Conservation (phyloP, 1,140 invertebrate species). For the Eumaeus atala region DNA sequence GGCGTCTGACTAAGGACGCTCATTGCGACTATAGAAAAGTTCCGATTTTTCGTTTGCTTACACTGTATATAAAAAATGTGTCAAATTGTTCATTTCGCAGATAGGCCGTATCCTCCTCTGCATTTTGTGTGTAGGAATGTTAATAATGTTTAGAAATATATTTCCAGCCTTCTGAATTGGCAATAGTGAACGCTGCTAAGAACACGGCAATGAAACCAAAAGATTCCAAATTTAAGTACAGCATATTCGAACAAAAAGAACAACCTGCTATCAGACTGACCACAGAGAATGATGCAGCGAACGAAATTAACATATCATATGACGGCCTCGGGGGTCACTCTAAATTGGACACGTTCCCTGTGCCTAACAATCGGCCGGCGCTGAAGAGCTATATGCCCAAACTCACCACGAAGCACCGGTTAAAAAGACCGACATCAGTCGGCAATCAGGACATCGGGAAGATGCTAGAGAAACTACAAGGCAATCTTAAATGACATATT, state of each 20-base stretch:
- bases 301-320: slow-evolving; percentile 41
- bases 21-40: too few species aligned
- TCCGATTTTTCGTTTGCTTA: too few species aligned
- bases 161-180: slow-evolving; percentile 51
- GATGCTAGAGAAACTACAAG: slow-evolving; percentile 37
- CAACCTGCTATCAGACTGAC: slow-evolving; percentile 29
- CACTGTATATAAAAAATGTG: too few species aligned
- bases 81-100: too few species aligned
- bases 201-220: slow-evolving; percentile 23
- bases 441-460: slow-evolving; percentile 41
- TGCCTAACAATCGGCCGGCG: slow-evolving; percentile 27
- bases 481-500: slow-evolving; percentile 21
- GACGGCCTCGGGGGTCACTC: slow-evolving; percentile 64
- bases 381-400: slow-evolving; percentile 38
- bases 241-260: slow-evolving; percentile 47
- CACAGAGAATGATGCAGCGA: slow-evolving; percentile 25
- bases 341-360: slow-evolving; percentile 52
- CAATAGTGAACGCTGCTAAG: slow-evolving; percentile 35
- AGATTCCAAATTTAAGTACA: slow-evolving; percentile 25
- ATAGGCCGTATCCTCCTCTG: too few species aligned
- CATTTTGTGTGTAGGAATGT: too few species aligned
- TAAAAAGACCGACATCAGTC: slow-evolving; percentile 36
- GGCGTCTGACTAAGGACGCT: too few species aligned
- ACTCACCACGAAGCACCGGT: slow-evolving; percentile 42
- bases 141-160: not conserved